phyloP scores from a whole-genome alignment of 2,797 vertebrate species.

The Lerista edwardsae region DNA sequence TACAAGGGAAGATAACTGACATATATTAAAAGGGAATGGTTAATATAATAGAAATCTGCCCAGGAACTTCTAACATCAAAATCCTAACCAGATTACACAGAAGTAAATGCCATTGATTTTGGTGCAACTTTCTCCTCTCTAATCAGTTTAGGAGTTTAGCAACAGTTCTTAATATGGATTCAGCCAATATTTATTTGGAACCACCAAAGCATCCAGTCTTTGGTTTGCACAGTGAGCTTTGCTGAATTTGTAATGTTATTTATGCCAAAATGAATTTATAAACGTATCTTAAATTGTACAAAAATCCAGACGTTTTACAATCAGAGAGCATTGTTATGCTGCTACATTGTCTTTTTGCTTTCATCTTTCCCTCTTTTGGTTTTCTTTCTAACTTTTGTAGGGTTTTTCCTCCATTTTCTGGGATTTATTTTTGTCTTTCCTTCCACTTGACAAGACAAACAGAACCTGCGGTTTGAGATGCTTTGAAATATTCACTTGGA shows the following conservation, averaged over 20 bases:
- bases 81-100: not conserved
- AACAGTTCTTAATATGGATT: not conserved
- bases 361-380: not conserved
- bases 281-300: constrained; percentile 7
- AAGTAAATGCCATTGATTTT: not conserved
- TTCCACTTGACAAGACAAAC: not conserved
- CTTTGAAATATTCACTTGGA: constrained; percentile 1
- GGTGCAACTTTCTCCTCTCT: not conserved
- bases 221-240: not conserved
- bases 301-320: constrained; percentile 15
- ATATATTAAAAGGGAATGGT: not conserved
- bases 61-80: not conserved
- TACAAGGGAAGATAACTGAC: not conserved
- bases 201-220: not conserved
- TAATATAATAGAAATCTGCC: not conserved
- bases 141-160: not conserved
- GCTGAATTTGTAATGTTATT: not conserved
- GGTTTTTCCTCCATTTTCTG: not conserved
- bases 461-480: constrained; percentile 4
- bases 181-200: not conserved
- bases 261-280: constrained; percentile 12
- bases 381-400: not conserved
- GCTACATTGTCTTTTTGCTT: not conserved
- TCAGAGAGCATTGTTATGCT: not conserved
- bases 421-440: not conserved